These are phyloP conservation scores for Phasianus colchicus DNA, from an alignment of 2,113 vertebrate genomes.

Conservation along the genomic window DNA sequence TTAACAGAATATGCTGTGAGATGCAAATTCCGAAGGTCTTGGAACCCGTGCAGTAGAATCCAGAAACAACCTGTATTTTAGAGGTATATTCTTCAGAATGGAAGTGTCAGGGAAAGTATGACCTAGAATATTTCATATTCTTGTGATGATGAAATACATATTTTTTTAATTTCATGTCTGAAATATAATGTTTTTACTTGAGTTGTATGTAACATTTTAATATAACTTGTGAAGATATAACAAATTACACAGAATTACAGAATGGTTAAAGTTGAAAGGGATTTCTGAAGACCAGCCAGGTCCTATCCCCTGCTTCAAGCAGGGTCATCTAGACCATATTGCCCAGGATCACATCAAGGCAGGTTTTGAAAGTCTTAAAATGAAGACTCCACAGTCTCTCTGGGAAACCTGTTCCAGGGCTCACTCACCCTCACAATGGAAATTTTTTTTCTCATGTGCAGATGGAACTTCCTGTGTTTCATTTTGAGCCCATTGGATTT, in stretches of 20 bases:
- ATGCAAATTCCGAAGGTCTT: not conserved
- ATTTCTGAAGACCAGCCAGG: too few relatives aligned
- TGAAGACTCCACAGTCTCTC: too few relatives aligned
- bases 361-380: too few relatives aligned
- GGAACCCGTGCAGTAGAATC: not conserved
- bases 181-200: not conserved
- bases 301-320: too few relatives aligned
- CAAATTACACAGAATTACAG: not conserved
- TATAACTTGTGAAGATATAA: not conserved
- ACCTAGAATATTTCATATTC: not conserved
- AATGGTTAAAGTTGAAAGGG: too few relatives aligned
- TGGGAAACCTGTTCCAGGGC: too few relatives aligned
- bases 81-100: not conserved
- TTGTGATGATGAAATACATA: not conserved
- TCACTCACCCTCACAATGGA: too few relatives aligned
- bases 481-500: too few relatives aligned
- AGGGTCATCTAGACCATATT: too few relatives aligned
- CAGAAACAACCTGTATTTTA: not conserved
- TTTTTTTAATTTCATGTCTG: not conserved
- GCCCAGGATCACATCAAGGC: too few relatives aligned
- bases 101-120: rapidly evolving
- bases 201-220: not conserved
- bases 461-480: too few relatives aligned
- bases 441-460: too few relatives aligned
- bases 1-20: not conserved